Evolutionary conservation across 2,113 vertebrate species (phyloP), one percentile per base, ranked within the genome.

Genomic region (Paraplagusia blochii): DNA sequence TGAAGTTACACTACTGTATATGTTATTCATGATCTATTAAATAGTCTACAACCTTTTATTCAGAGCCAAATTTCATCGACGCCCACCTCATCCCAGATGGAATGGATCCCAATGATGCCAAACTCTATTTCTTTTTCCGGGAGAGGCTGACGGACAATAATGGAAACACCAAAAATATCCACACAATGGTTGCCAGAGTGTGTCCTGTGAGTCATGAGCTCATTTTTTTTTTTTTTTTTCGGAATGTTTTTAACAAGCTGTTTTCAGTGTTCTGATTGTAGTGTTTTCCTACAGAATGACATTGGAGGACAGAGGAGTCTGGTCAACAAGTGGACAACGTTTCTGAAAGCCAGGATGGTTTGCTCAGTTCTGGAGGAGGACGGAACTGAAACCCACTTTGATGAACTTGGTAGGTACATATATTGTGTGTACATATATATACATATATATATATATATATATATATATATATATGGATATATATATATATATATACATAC

Each of bases 241-340:
- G n/a, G n/a, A n/a, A n/a, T 11, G 1, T 12, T 54, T 35, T 38
- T 16, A 15, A 22, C 34, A 1, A 40, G 11, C 1, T 40, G 35
- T 1, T 42, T 58, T 66, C 0, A 1, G 15, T 11, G 69, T 74
- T 4, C 51, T 35, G 54, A 18, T 33, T 43, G 14, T 2, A 0
- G 11, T 45, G 56, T 56, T 6, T 72, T 12, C 63, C 34, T 36
- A 10, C 76, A 92, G 97, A 99, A 92, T 66, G 97, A 99, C 82
- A 93, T 93, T 0, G 97, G 97, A n/a, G 97, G 97, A 12, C 95
- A 97, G 69, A 92, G 97, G 12, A 99, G 97, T 69, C 92, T 99
- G 0, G 97, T 99, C 54, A 99, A 99, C 85, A 98, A 98, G 54
- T 99, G 97, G 97, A 98, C 95, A 19, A 99, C 97, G 0, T 99